Evolutionary conservation across 2,797 vertebrate genomes (phyloP).

Genomic region (Sebastiscus albofasciatus): DNA sequence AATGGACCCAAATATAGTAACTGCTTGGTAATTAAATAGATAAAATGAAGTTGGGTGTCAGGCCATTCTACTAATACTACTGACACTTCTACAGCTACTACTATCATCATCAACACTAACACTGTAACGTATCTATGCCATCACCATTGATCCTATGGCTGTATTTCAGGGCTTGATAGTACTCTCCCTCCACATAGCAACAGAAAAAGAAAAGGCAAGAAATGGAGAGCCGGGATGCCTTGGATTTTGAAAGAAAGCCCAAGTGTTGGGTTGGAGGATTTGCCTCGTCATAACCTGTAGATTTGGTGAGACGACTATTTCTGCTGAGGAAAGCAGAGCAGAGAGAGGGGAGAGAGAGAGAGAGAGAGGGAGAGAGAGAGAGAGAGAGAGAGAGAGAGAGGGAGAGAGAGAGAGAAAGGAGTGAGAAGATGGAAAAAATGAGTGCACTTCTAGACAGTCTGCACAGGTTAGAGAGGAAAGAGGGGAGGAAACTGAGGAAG

Average conservation of each 20-base stretch:
- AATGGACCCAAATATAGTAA: neutral
- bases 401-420: neutral
- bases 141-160: neutral
- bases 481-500: neutral
- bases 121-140: neutral
- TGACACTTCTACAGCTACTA: neutral
- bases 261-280: slow-evolving; percentile 30
- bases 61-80: neutral
- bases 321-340: slow-evolving; percentile 45
- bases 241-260: slow-evolving; percentile 42
- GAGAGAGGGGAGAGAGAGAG: neutral
- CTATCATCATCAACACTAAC: neutral
- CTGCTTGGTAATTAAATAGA: neutral
- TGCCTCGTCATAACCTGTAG: slow-evolving; percentile 55
- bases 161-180: neutral
- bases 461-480: slow-evolving; percentile 28
- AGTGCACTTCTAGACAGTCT: slow-evolving; percentile 33
- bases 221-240: slow-evolving; percentile 15
- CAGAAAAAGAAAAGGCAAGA: slow-evolving; percentile 23
- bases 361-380: neutral
- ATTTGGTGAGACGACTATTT: slow-evolving; percentile 69
- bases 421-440: slow-evolving; percentile 74
- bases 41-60: neutral
- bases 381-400: neutral
- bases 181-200: slow-evolving; percentile 1